Conservation (phyloP, 2,797 vertebrate genomes). For the Momotus momota region DNA sequence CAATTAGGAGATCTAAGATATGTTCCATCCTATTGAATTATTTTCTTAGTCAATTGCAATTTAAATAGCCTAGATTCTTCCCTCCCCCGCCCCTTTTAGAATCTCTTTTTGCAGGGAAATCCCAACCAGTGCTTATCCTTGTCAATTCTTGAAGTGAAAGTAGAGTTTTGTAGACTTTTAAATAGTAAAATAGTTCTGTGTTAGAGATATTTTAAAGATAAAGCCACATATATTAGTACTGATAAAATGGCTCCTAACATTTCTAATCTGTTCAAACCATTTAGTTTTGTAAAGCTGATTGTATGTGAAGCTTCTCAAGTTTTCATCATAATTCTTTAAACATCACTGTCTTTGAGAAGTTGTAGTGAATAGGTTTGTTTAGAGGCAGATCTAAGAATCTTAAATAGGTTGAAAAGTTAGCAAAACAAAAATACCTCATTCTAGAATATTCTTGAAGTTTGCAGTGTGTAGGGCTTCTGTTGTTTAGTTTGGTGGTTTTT, state of each 20-base stretch:
- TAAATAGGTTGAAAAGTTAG: background rate
- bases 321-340: background rate
- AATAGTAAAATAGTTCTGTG: background rate
- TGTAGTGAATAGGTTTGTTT: background rate
- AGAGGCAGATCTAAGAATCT: background rate
- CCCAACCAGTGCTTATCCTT: background rate
- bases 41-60: background rate
- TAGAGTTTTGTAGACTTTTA: background rate
- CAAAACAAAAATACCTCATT: background rate
- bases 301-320: background rate
- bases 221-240: background rate
- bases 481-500: too few species aligned
- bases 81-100: background rate
- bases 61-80: background rate
- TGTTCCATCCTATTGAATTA: background rate
- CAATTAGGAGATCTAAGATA: background rate
- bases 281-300: background rate
- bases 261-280: background rate
- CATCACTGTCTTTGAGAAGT: background rate
- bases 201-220: background rate
- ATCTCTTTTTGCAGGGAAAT: background rate
- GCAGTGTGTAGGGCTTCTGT: background rate
- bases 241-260: background rate
- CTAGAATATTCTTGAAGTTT: background rate
- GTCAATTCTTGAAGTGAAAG: background rate